phyloP scores from a whole-genome alignment of 2,888 invertebrate species.

The Synanthedon formicaeformis region DNA sequence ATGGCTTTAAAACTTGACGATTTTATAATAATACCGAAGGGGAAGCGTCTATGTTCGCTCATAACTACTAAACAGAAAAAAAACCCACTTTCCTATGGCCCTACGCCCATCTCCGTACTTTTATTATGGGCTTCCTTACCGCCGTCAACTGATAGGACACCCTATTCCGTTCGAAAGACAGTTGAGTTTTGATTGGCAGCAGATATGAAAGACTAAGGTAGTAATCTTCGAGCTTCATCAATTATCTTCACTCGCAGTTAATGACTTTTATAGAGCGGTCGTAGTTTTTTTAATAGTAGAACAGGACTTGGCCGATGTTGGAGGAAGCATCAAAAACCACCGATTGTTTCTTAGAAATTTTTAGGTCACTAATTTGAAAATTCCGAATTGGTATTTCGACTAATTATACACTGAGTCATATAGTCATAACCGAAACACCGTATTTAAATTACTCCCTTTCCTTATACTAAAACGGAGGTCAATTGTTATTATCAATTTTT shows the following conservation, averaged over 20 bases:
- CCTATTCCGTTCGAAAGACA: slow-evolving; percentile 9
- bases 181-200: slow-evolving; percentile 12
- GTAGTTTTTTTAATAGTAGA: slow-evolving; percentile 34
- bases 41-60: slow-evolving; percentile 17
- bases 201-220: slow-evolving; percentile 29
- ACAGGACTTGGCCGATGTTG: slow-evolving; percentile 11
- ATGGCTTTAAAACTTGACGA: slow-evolving; percentile 50
- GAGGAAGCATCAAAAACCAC: slow-evolving; percentile 14
- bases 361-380: slow-evolving; percentile 10
- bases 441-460: too few species aligned
- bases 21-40: slow-evolving; percentile 64
- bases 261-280: slow-evolving; percentile 68
- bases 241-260: slow-evolving; percentile 67
- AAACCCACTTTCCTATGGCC: slow-evolving; percentile 36
- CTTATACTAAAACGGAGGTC: too few species aligned
- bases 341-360: slow-evolving; percentile 36
- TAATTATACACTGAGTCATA: too few species aligned
- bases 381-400: too few species aligned
- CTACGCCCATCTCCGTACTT: slow-evolving; percentile 50
- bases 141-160: slow-evolving; percentile 8
- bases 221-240: slow-evolving; percentile 67
- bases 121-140: slow-evolving; percentile 31
- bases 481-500: too few species aligned
- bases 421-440: too few species aligned
- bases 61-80: slow-evolving; percentile 23